Base-by-base conservation (phyloP, 1,140 invertebrate species). In the Panulirus ornatus region DNA sequence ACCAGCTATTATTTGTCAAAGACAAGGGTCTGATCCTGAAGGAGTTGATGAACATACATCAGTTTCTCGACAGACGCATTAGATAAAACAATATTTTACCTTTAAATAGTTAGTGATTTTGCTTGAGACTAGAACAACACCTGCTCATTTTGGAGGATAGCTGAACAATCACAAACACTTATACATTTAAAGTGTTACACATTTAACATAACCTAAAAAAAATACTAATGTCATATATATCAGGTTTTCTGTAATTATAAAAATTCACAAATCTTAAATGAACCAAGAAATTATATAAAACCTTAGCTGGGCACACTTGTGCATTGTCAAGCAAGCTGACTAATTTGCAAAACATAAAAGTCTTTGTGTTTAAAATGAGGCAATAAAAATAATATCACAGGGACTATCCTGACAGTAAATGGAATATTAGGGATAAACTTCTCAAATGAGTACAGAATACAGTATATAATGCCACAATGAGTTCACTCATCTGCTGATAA, bases 91-190 rank as follows among this genome's bases (percentile, higher is more conserved):
- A 6, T 66, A 11, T 30, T 66, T 30, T 66, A 30, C 30, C 6
- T 30, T 66, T 66, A 66, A 66, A 66, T 66, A 11, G n/a, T n/a
- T 14, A 6, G 5, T 47, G 44, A 47, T 47, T 14, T 73, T 36
- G 70, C 30, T 36, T n/a, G 16, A 73, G 30, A 38, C n/a, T n/a
- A n/a, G n/a, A n/a, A n/a, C n/a, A n/a, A n/a, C n/a, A n/a, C 14
- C 14, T 78, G 40, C 22, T 78, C 27, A 78, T 78, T 78, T 75
- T 78, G 40, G 36, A 78, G 75, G 36, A 47, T 40, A 44, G 75
- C 44, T 78, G 75, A 78, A 47, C 75, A 78, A 78, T 47, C 75
- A 78, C 22, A n/a, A 27, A 78, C 30, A 78, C 36, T 47, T n/a
- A 47, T 36, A 44, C 44, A 40, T 47, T 78, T 27, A 78, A 36